Percentiles rank a stretch among this genome's conserved stretches.
phyloP scores from a whole-genome alignment of 2,888 invertebrate species.

The Epinotia nisella region DNA sequence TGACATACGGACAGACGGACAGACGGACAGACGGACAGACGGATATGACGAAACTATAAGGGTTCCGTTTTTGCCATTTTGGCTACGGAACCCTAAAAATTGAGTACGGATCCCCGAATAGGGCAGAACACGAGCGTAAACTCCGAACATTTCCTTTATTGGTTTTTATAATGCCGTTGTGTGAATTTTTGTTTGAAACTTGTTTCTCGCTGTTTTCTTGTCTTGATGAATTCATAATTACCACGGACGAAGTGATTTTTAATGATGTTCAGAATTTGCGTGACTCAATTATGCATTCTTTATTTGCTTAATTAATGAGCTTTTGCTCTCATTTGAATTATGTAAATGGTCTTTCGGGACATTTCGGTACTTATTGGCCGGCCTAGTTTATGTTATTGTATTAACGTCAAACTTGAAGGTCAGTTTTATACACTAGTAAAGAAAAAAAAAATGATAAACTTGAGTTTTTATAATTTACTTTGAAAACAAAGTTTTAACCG shows the following conservation, averaged over 20 bases:
- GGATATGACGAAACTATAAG: too few relatives aligned
- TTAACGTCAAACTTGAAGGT: too few relatives aligned
- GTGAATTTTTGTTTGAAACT: constrained; percentile 36
- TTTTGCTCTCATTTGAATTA: constrained; percentile 33
- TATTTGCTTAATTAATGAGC: constrained; percentile 32
- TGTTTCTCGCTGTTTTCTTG: constrained; percentile 18
- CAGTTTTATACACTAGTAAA: too few relatives aligned
- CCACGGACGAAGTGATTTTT: constrained; percentile 25
- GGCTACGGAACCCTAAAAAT: too few relatives aligned
- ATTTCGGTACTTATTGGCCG: neutral
- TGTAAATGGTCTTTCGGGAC: constrained; percentile 14
- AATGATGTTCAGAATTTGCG: constrained; percentile 30
- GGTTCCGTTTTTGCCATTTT: too few relatives aligned
- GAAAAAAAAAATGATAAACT: too few relatives aligned
- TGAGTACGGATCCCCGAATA: neutral
- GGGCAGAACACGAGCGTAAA: constrained; percentile 27
- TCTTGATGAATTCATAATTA: constrained; percentile 39
- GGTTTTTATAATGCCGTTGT: constrained; percentile 38
- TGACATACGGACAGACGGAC: too few relatives aligned
- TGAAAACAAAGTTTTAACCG: too few relatives aligned
- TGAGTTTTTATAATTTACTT: too few relatives aligned
- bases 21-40: too few relatives aligned
- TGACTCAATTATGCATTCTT: constrained; percentile 31
- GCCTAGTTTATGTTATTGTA: too few relatives aligned
- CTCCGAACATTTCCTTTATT: constrained; percentile 38